Evolutionary conservation across 2,888 invertebrate genomes (phyloP).

Genomic region (Lithophane semibrunnea): DNA sequence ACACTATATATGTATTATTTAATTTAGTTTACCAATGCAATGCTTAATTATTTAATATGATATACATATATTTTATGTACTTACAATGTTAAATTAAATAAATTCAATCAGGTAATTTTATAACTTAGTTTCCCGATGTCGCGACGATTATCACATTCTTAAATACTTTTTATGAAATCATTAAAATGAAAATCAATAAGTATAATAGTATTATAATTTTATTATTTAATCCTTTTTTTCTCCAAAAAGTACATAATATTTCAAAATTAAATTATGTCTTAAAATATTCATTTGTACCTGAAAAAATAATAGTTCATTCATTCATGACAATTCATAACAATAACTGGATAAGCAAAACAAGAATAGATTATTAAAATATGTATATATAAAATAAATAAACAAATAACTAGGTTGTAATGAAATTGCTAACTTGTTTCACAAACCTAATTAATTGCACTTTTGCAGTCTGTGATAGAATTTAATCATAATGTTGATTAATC

Average conservation of each 20-base stretch:
- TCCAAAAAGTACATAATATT: background rate
- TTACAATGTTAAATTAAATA: background rate
- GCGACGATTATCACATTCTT: background rate
- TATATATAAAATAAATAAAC: background rate
- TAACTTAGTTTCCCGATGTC: background rate
- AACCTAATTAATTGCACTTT: background rate
- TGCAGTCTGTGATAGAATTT: conserved; percentile 10
- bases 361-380: background rate
- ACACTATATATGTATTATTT: background rate
- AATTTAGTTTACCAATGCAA: background rate
- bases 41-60: background rate
- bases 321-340: background rate
- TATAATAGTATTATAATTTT: background rate
- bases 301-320: background rate
- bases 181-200: background rate
- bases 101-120: background rate
- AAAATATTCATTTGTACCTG: background rate
- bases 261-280: background rate
- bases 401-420: background rate
- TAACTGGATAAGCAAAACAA: background rate
- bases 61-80: background rate
- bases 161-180: background rate
- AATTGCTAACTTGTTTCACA: background rate
- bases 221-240: background rate
- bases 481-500: conserved; percentile 43